Evolutionary conservation across 1,140 invertebrate genomes (phyloP), one percentile per base, ranked within the genome.

Genomic region (Sycophila sp.): DNA sequence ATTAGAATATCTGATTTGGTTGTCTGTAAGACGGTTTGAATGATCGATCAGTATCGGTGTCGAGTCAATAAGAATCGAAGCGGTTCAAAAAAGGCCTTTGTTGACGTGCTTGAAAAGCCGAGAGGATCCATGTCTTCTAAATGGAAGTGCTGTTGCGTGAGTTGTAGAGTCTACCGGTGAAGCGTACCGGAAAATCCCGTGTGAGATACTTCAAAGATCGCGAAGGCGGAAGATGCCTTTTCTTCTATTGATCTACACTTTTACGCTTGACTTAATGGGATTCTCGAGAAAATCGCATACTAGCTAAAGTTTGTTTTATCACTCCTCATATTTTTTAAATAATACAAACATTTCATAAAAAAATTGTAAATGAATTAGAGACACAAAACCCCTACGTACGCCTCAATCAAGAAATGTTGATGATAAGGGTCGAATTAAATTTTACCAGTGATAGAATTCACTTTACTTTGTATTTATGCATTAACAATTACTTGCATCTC

Each of bases 211-310:
- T 80, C 73, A 76, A 73, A 77, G 75, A 78, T 81, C 75, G 76
- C 75, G 74, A 76, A 75, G 73, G 75, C 70, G 78, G 65, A 68
- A 80, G 77, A 79, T 77, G n/a, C n/a, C n/a, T n/a, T 78, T 78
- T 78, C 78, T 80, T 78, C 77, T 73, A 76, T 74, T 77, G 75
- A 77, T 81, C 77, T 77, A 65, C 76, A 74, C 75, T 80, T 81
- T 83, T 71, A 82, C 74, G 74, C 74, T 28, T 73, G 81, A 77
- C 79, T 83, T 78, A 79, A 63, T 72, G 15, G 17, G 59, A 71
- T 72, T n/a, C 74, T 72, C 64, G 30, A 53, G n/a, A 68, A 76
- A 79, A 79, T 80, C 77, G 64, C 77, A 75, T 77, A 78, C 72
- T 63, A 65, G 4, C 11, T 15, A 55, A 55, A 11, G n/a, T 68